Percentiles rank a stretch among this genome's conserved stretches.
Evolutionary conservation across 2,888 invertebrate species (phyloP).

Genomic region (Scelioninae gen. 1): DNA sequence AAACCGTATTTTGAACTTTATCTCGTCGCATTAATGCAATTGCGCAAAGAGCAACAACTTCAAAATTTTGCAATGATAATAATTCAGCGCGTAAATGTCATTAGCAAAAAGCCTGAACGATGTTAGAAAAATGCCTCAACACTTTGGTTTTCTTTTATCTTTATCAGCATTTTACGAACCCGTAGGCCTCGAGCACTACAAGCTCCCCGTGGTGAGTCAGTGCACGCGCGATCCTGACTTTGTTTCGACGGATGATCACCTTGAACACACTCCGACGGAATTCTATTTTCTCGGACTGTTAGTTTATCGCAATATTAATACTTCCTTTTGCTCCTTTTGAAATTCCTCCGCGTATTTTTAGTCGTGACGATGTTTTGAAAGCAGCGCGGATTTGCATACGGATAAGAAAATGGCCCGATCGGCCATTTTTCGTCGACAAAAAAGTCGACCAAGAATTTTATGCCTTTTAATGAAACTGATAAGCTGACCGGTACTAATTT

Average conservation of each 20-base stretch:
- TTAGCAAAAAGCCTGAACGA: neutral
- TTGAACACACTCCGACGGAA: slow-evolving; percentile 73
- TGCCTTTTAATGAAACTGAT: too few relatives aligned
- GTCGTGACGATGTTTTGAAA: slow-evolving; percentile 15
- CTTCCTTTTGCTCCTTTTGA: slow-evolving; percentile 36
- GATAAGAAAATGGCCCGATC: slow-evolving; percentile 8
- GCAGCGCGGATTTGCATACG: slow-evolving; percentile 10
- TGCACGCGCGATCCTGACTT: slow-evolving; percentile 57
- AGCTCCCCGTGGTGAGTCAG: slow-evolving; percentile 66
- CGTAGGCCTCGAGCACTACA: slow-evolving; percentile 53
- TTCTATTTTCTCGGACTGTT: slow-evolving; percentile 62
- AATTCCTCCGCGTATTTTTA: slow-evolving; percentile 38
- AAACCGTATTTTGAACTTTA: neutral
- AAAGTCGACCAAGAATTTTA: too few relatives aligned
- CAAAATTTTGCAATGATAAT: slow-evolving; percentile 28
- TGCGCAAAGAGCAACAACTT: slow-evolving; percentile 30
- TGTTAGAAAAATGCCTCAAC: neutral
- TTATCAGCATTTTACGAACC: slow-evolving; percentile 58
- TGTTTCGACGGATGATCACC: slow-evolving; percentile 71
- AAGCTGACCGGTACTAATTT: too few relatives aligned
- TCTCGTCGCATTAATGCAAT: slow-evolving; percentile 1
- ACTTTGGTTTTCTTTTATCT: slow-evolving; percentile 18
- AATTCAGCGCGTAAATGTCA: slow-evolving; percentile 38
- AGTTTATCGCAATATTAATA: slow-evolving; percentile 36
- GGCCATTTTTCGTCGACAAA: too few relatives aligned